These are phyloP conservation scores for Xenops minutus DNA, from an alignment of 2,797 vertebrate genomes.

Conservation along the genomic window DNA sequence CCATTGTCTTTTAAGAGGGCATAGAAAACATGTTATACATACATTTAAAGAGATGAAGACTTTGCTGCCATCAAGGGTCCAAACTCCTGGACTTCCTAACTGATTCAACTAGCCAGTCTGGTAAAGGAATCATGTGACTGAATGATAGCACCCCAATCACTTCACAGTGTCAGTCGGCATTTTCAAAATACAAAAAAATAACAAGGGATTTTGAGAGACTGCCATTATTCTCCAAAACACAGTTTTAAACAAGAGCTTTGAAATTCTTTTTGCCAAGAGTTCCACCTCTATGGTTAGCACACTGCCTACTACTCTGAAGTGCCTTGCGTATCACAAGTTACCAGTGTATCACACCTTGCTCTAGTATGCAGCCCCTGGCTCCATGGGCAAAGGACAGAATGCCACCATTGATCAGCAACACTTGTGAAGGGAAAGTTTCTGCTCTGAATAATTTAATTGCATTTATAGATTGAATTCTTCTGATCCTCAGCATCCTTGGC, in stretches of 20 bases:
- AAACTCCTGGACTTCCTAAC: neutral
- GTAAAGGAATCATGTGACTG: neutral
- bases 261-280: neutral
- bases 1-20: constrained; percentile 55
- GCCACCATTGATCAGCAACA: accelerated
- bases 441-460: neutral
- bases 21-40: constrained; percentile 5
- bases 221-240: neutral
- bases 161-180: neutral
- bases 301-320: neutral
- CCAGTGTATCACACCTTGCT: neutral
- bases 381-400: neutral
- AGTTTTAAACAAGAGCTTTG: neutral
- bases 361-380: neutral
- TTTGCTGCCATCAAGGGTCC: constrained; percentile 32
- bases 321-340: neutral
- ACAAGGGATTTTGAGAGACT: neutral
- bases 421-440: neutral
- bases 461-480: neutral
- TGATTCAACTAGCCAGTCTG: neutral
- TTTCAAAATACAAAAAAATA: neutral
- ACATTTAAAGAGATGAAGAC: neutral
- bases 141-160: neutral
- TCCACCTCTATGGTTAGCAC: neutral
- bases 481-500: neutral